Evolutionary conservation across 2,888 invertebrate genomes (phyloP).

Genomic region (Bembecia ichneumoniformis): DNA sequence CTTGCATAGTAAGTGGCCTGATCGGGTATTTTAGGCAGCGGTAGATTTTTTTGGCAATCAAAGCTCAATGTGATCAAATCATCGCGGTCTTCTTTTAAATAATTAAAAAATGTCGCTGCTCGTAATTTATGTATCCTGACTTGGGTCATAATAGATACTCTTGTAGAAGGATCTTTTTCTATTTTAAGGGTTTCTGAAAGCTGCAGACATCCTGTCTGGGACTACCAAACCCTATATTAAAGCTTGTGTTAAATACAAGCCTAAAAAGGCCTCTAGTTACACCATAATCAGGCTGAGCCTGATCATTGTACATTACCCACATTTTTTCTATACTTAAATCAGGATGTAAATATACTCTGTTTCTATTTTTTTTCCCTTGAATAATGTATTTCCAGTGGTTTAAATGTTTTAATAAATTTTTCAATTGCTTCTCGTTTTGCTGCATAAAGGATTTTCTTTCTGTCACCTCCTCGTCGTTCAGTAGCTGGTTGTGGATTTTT

Average conservation of each 20-base stretch:
- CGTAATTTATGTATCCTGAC: slow-evolving; percentile 5
- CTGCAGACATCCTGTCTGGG: slow-evolving; percentile 6
- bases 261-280: slow-evolving; percentile 6
- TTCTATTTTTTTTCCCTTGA: slow-evolving; percentile 1
- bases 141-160: slow-evolving; percentile 2
- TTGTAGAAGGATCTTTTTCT: background rate
- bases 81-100: background rate
- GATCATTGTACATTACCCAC: slow-evolving; percentile 6
- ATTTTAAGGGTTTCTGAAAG: slow-evolving; percentile 3
- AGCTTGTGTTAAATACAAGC: slow-evolving; percentile 6
- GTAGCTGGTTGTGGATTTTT: slow-evolving; percentile 6
- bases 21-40: slow-evolving; percentile 22
- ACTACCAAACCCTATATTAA: slow-evolving; percentile 7
- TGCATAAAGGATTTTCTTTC: slow-evolving; percentile 5
- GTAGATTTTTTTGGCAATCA: too few relatives aligned
- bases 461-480: slow-evolving; percentile 8
- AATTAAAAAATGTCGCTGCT: background rate
- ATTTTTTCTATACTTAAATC: slow-evolving; percentile 6
- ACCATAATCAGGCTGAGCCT: slow-evolving; percentile 2
- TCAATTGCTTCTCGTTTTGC: slow-evolving; percentile 4
- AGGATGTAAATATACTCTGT: slow-evolving; percentile 5
- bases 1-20: slow-evolving; percentile 23
- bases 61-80: slow-evolving; percentile 15
- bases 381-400: slow-evolving; percentile 4
- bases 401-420: slow-evolving; percentile 6